Conservation (phyloP, 2,797 vertebrate species). For the Pogoniulus pusillus region DNA sequence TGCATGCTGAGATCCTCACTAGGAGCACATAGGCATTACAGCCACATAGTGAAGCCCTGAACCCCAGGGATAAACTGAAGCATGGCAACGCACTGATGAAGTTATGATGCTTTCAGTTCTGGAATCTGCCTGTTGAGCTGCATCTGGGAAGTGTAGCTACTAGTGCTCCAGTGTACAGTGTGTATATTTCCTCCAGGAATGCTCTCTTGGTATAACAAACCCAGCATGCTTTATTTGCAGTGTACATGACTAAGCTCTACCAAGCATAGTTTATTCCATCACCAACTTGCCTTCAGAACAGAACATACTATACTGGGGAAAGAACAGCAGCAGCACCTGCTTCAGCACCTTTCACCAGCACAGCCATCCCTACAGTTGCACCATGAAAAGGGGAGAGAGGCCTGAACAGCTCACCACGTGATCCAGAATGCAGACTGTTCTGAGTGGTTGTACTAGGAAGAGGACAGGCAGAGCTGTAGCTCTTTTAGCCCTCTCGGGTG, state of each 20-base stretch:
- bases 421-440: not conserved
- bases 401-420: not conserved
- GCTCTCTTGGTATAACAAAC: not conserved
- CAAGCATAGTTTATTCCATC: not conserved
- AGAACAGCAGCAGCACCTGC: not conserved
- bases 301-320: not conserved
- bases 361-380: not conserved
- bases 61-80: not conserved
- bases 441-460: not conserved
- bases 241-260: not conserved
- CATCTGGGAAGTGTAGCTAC: not conserved
- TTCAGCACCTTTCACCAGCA: not conserved
- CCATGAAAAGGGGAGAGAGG: not conserved
- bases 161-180: not conserved
- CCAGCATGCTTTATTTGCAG: not conserved
- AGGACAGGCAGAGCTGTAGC: not conserved
- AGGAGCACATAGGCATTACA: not conserved
- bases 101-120: not conserved
- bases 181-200: not conserved
- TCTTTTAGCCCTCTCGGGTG: rapidly evolving
- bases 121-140: not conserved
- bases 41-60: not conserved
- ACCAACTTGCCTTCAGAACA: not conserved
- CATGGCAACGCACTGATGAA: not conserved
- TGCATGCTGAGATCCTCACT: not conserved